phyloP scores from a whole-genome alignment of 2,888 invertebrate genomes.

The Eutolmus rufibarbis region DNA sequence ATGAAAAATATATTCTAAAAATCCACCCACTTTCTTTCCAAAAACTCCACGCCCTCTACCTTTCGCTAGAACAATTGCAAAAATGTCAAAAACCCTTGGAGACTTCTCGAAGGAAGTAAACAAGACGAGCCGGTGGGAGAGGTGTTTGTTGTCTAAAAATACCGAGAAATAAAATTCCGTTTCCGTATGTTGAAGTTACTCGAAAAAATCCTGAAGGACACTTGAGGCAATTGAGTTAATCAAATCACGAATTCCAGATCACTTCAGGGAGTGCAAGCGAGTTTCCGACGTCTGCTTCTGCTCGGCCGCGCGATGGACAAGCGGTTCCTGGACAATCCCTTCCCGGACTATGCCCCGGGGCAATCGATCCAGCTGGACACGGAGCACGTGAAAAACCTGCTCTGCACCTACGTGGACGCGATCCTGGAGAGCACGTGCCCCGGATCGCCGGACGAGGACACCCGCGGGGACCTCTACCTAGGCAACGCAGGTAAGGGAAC shows the following conservation, averaged over 20 bases:
- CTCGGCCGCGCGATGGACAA: slow-evolving; percentile 55
- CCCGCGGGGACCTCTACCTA: slow-evolving; percentile 61
- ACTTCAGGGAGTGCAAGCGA: background rate
- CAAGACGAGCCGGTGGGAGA: background rate
- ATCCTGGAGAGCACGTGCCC: slow-evolving; percentile 59
- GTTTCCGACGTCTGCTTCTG: background rate
- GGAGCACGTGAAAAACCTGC: slow-evolving; percentile 58
- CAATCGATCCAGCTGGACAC: slow-evolving; percentile 55
- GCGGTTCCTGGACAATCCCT: slow-evolving; percentile 60
- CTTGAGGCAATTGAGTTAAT: background rate
- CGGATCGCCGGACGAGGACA: slow-evolving; percentile 57
- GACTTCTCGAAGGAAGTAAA: background rate
- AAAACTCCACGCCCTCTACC: background rate
- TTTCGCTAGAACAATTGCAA: background rate
- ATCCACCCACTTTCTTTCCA: background rate
- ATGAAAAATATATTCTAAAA: background rate
- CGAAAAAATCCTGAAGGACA: background rate
- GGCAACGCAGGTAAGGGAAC: slow-evolving; percentile 56
- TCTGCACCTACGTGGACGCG: slow-evolving; percentile 60
- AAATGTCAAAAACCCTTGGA: background rate
- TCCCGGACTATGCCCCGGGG: slow-evolving; percentile 55
- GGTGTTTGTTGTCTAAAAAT: background rate
- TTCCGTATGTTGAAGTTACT: slow-evolving; percentile 3
- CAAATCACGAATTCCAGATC: background rate
- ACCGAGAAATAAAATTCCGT: background rate